phyloP scores from a whole-genome alignment of 2,888 invertebrate species.

The Drosophila anomalata region DNA sequence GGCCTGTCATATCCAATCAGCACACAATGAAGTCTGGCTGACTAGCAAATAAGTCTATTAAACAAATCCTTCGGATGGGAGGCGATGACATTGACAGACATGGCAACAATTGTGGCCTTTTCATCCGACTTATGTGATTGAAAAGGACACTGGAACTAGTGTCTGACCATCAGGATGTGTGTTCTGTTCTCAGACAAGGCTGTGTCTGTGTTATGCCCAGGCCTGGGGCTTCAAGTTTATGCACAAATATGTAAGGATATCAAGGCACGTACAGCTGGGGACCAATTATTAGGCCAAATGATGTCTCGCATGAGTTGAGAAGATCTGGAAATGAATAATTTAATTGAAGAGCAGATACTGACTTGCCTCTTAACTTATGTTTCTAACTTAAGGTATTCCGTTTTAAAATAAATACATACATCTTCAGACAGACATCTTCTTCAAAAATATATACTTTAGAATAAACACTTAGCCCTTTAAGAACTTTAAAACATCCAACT shows the following conservation, averaged over 20 bases:
- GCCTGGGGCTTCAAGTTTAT: background rate
- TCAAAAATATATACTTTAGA: too few relatives aligned
- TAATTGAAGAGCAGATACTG: background rate
- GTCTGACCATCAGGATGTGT: constrained; percentile 12
- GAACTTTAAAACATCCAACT: background rate
- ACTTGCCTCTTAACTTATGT: too few relatives aligned
- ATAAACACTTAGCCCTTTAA: too few relatives aligned
- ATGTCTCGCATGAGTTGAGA: background rate
- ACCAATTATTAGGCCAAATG: constrained; percentile 1
- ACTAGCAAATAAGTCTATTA: constrained; percentile 52
- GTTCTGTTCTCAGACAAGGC: constrained; percentile 16
- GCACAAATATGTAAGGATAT: background rate
- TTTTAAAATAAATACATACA: background rate
- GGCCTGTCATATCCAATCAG: constrained; percentile 67
- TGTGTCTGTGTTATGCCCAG: constrained; percentile 22
- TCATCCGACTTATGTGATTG: constrained; percentile 21
- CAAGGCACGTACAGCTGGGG: constrained; percentile 1
- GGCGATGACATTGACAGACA: constrained; percentile 5
- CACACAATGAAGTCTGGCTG: constrained; percentile 46
- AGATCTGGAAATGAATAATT: constrained; percentile 1
- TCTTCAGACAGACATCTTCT: too few relatives aligned
- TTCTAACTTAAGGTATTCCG: too few relatives aligned
- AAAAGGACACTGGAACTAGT: constrained; percentile 38
- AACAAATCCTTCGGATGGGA: constrained; percentile 37
- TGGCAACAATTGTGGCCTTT: constrained; percentile 52